phyloP scores from a whole-genome alignment of 2,113 vertebrate genomes.

The Lamprologus tigripictilis region DNA sequence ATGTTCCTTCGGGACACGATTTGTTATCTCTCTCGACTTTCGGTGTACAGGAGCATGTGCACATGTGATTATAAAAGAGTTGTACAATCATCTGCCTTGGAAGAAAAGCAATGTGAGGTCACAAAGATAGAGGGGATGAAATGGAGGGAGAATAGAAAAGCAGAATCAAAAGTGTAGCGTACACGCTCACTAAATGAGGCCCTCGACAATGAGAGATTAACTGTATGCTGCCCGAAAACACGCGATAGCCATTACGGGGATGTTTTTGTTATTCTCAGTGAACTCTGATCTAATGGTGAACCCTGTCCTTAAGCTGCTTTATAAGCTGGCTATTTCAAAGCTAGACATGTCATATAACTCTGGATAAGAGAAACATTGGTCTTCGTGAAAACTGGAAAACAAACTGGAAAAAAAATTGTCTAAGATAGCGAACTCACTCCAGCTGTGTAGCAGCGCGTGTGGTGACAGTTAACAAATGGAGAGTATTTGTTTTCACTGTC shows the following conservation, averaged over 20 bases:
- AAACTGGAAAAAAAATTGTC: not conserved
- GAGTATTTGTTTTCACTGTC: not conserved
- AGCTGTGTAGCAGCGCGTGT: not conserved
- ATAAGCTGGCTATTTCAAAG: not conserved
- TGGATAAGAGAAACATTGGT: not conserved
- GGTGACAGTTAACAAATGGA: not conserved
- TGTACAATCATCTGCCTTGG: constrained; percentile 8
- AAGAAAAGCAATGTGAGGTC: not conserved
- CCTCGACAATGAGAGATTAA: not conserved
- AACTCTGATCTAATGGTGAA: not conserved
- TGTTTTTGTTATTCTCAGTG: not conserved
- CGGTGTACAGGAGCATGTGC: constrained; percentile 7
- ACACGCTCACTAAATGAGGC: not conserved
- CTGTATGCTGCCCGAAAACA: not conserved
- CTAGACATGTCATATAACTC: not conserved
- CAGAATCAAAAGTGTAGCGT: not conserved
- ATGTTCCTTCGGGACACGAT: not conserved
- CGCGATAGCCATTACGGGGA: not conserved
- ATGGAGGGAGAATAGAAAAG: not conserved
- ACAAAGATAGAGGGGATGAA: not conserved
- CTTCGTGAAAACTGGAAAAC: not conserved
- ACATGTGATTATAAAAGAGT: constrained; percentile 22
- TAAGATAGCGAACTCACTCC: not conserved
- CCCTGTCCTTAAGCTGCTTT: not conserved
- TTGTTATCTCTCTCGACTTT: not conserved